Base-by-base conservation (phyloP, 2,888 invertebrate species). In the Trissoscelio sp. region DNA sequence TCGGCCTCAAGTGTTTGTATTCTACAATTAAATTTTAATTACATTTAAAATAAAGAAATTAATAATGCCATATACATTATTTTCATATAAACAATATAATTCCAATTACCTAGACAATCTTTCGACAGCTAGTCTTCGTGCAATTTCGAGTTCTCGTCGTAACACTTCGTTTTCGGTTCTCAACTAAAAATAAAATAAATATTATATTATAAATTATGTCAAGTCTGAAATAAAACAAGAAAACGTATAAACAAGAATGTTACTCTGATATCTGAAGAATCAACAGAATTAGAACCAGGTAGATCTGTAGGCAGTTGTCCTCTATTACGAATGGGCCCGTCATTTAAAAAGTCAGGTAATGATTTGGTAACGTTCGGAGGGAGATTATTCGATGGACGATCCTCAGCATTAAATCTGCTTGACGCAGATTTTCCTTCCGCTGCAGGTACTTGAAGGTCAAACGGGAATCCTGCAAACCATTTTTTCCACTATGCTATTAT, bases 341-440 rank as follows among this genome's bases (percentile, higher is more conserved):
- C 95, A 1, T 95, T 94, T 28, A 95, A 92, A 88, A 95, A 95
- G 86, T 95, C 95, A 1, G 95, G 95, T 81, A 95, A 90, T 83
- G 93, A 93, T 89, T 94, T 93, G 57, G 93, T 92, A 37, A 92
- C 92, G 44, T 91, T 92, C 18, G 79, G 48, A 20, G 92, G 72
- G n/a, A 83, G 88, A 88, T 92, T 88, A n/a, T 82, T 84, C 4
- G 85, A 83, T 20, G 86, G 79, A 48, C 86, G 79, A 55, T 85
- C 84, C 34, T 87, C 83, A 12, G 72, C 67, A 16, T 79, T 44
- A 14, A 46, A 57, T 28, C 81, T 78, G 73, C 83, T 83, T 37
- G 75, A 44, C 14, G 70, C 83, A 24, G 83, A 48, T 72, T 85
- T 83, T 5, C 85, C 80, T 51, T 90, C 88, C 5, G 78, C 37